A percentile compares a stretch with the other conserved stretches of the same genome.
Conservation (phyloP, 2,888 invertebrate species). For the Zygothrica quintamaculata region DNA sequence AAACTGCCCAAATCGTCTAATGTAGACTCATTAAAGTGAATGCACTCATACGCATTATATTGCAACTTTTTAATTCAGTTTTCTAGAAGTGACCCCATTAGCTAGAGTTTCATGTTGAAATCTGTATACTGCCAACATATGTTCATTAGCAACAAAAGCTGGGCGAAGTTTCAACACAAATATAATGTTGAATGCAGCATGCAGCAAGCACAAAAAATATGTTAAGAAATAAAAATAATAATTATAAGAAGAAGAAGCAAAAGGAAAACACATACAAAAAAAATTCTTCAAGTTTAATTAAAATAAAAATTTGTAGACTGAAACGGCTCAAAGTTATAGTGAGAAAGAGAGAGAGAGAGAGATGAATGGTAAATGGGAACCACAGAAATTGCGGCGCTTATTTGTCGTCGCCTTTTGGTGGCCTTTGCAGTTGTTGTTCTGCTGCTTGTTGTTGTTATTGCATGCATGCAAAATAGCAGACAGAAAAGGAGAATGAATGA, state of each 20-base stretch:
- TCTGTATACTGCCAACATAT: slow-evolving; percentile 26
- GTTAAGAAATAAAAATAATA: slow-evolving; percentile 26
- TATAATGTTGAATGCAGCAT: slow-evolving; percentile 42
- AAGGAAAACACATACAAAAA: slow-evolving; percentile 16
- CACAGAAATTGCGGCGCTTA: slow-evolving; percentile 58
- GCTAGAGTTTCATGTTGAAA: too few relatives aligned
- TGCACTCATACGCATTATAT: too few relatives aligned
- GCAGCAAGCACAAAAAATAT: slow-evolving; percentile 35
- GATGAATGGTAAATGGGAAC: slow-evolving; percentile 41
- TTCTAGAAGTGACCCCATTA: too few relatives aligned
- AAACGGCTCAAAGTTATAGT: too few relatives aligned
- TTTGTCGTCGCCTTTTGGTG: slow-evolving; percentile 56
- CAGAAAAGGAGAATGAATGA: neutral
- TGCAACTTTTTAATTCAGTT: too few relatives aligned
- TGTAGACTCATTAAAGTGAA: too few relatives aligned
- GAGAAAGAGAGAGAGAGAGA: too few relatives aligned
- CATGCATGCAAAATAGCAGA: slow-evolving; percentile 49
- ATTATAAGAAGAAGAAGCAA: slow-evolving; percentile 6
- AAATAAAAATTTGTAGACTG: slow-evolving; percentile 59
- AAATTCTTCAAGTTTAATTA: slow-evolving; percentile 66
- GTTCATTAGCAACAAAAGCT: slow-evolving; percentile 55
- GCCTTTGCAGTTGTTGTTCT: slow-evolving; percentile 29
- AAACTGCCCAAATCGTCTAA: too few relatives aligned
- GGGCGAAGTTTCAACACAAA: slow-evolving; percentile 58
- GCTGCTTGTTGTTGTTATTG: slow-evolving; percentile 29